A percentile compares a stretch with the other conserved stretches of the same genome.
Conservation (phyloP, 2,888 invertebrate species). For the Anticlea derivata region DNA sequence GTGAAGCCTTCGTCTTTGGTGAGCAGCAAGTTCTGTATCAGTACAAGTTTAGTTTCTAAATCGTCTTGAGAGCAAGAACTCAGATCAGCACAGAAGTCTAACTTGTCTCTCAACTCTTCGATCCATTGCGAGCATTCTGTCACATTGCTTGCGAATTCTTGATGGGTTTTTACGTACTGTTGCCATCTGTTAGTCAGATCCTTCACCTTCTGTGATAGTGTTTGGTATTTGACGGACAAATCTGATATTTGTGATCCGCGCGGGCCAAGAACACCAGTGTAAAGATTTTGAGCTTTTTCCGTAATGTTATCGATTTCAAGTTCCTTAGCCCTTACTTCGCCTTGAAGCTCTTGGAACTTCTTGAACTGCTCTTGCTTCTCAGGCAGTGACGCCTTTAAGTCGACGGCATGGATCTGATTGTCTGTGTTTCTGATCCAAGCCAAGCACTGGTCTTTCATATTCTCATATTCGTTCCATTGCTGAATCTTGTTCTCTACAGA, state of each 20-base stretch:
- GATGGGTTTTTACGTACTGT: slow-evolving; percentile 93
- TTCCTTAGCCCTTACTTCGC: slow-evolving; percentile 95
- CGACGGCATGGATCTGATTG: slow-evolving; percentile 93
- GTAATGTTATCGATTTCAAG: slow-evolving; percentile 96
- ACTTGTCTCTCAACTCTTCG: slow-evolving; percentile 90
- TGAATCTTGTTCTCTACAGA: slow-evolving; percentile 92
- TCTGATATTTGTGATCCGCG: slow-evolving; percentile 94
- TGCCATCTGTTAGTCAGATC: slow-evolving; percentile 96
- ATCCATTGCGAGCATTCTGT: slow-evolving; percentile 93
- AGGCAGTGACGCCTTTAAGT: slow-evolving; percentile 90
- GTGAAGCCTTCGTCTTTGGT: slow-evolving; percentile 96
- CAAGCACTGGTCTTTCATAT: slow-evolving; percentile 92
- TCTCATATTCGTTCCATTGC: slow-evolving; percentile 96
- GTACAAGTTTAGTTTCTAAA: slow-evolving; percentile 92
- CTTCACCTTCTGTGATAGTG: slow-evolving; percentile 94
- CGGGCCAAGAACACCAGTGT: slow-evolving; percentile 88
- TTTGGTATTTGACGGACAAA: slow-evolving; percentile 95
- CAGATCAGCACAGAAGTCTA: slow-evolving; percentile 94
- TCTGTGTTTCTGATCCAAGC: slow-evolving; percentile 95
- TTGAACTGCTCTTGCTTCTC: slow-evolving; percentile 95
- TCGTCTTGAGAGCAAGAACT: slow-evolving; percentile 93
- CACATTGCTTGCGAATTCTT: slow-evolving; percentile 92
- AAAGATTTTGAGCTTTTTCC: slow-evolving; percentile 93
- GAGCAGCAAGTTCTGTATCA: slow-evolving; percentile 93
- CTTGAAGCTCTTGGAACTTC: slow-evolving; percentile 90